A percentile compares a stretch with the other conserved stretches of the same genome.
phyloP scores from a whole-genome alignment of 1,140 invertebrate genomes.

The Wiebesia pumilae region DNA sequence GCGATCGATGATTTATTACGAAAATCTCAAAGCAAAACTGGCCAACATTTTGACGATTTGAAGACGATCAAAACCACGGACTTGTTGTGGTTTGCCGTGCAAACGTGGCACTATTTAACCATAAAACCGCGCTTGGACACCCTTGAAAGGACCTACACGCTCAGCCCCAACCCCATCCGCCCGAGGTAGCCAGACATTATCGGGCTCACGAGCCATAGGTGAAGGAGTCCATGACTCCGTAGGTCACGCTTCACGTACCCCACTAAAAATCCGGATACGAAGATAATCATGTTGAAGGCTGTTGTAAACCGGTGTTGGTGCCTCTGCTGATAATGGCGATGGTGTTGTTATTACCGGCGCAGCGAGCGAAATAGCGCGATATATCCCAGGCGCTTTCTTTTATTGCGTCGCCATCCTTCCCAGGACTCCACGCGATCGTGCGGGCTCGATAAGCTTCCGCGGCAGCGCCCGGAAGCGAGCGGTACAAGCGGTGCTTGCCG shows the following conservation, averaged over 20 bases:
- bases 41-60: no score
- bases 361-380: no score
- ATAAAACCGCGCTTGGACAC: no score
- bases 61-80: no score
- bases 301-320: neutral
- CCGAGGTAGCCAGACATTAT: neutral
- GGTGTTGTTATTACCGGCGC: no score
- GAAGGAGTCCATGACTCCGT: neutral
- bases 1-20: no score
- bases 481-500: constrained; percentile 19
- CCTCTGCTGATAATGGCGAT: no score
- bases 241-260: constrained; percentile 73
- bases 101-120: no score
- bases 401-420: constrained; percentile 7
- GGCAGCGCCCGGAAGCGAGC: neutral
- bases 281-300: constrained; percentile 77
- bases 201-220: neutral
- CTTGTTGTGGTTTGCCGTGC: no score
- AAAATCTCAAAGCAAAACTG: no score
- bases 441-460: neutral
- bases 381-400: neutral
- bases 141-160: no score
- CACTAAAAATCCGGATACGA: constrained; percentile 80
- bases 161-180: no score
- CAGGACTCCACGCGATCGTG: neutral